phyloP scores from a whole-genome alignment of 2,797 vertebrate species.

The Limnodromus scolopaceus region DNA sequence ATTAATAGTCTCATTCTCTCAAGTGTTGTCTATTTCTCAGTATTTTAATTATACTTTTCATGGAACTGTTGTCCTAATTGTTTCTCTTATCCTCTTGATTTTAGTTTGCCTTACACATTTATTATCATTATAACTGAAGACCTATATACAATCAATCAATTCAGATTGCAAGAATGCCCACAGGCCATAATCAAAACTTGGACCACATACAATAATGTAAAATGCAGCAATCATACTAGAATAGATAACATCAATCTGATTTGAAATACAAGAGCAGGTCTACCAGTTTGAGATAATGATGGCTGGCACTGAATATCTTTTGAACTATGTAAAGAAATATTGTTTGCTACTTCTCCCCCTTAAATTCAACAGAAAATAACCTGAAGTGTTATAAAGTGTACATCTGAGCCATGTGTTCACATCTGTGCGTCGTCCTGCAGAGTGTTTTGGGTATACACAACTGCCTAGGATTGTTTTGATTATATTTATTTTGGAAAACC shows the following conservation, averaged over 20 bases:
- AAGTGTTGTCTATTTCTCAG: background rate
- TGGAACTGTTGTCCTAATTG: background rate
- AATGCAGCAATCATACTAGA: background rate
- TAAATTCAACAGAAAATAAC: background rate
- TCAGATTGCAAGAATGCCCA: background rate
- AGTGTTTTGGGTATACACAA: background rate
- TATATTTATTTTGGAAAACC: conserved; percentile 20
- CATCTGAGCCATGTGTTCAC: background rate
- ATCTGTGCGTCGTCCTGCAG: background rate
- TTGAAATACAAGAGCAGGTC: background rate
- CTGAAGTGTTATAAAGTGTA: background rate
- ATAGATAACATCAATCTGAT: background rate
- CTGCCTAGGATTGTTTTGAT: background rate
- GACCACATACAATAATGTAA: background rate
- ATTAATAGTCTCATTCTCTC: background rate
- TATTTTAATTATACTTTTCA: background rate
- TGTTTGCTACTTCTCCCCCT: background rate
- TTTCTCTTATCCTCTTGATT: background rate
- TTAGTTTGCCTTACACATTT: background rate
- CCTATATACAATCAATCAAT: background rate
- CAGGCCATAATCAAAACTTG: background rate
- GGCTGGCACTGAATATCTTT: background rate
- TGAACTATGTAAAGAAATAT: background rate
- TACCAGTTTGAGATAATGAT: background rate
- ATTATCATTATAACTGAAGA: background rate